phyloP scores from a whole-genome alignment of 2,797 vertebrate genomes.

The Poeciliopsis gracilis region DNA sequence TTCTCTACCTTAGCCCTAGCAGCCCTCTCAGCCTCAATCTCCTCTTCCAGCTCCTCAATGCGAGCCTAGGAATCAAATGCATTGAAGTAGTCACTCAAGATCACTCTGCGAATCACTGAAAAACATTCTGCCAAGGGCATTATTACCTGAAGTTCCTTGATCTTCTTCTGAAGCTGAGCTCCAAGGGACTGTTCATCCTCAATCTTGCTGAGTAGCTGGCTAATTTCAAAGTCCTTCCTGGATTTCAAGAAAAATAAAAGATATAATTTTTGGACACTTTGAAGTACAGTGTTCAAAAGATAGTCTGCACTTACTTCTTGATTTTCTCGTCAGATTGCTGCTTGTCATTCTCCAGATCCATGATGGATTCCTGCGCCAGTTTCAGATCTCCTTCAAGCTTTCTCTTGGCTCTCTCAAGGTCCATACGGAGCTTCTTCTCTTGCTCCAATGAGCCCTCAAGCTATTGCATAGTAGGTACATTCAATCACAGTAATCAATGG shows the following conservation, averaged over 20 bases:
- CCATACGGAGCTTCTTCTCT: not conserved
- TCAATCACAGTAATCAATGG: not conserved
- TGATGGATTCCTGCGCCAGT: constrained; percentile 86
- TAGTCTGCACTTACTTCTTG: not conserved
- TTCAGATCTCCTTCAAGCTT: constrained; percentile 91
- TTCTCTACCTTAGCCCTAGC: constrained; percentile 65
- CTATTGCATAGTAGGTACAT: not conserved
- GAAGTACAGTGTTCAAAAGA: no score
- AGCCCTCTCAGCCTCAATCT: constrained; percentile 83
- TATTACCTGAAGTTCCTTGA: constrained; percentile 25
- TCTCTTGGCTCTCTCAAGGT: constrained; percentile 85
- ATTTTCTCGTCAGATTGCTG: constrained; percentile 73
- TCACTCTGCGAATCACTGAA: no score
- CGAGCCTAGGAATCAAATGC: constrained; percentile 75
- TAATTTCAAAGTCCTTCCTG: constrained; percentile 40
- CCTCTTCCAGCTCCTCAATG: constrained; percentile 87
- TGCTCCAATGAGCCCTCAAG: constrained; percentile 1
- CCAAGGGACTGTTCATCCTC: constrained; percentile 85
- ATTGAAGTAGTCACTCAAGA: not conserved
- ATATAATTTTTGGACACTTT: no score
- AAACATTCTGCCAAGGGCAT: no score
- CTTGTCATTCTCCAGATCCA: constrained; percentile 80
- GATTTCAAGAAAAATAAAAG: no score
- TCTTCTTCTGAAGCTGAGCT: constrained; percentile 79
- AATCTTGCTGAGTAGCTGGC: constrained; percentile 85